phyloP scores from a whole-genome alignment of 2,113 vertebrate species.

The Xiphias gladius region DNA sequence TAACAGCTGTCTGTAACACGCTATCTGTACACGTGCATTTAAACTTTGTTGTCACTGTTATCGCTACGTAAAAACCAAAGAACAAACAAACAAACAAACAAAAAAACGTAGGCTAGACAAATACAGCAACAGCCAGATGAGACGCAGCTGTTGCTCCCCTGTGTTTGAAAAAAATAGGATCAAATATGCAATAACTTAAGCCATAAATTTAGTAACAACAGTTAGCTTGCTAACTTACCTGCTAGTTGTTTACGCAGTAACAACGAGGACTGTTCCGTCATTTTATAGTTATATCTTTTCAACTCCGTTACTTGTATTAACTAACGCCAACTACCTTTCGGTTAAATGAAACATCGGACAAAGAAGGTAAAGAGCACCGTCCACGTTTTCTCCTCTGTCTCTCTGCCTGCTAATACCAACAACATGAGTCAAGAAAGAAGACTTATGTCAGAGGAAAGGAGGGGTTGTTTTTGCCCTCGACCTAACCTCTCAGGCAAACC shows the following conservation, averaged over 20 bases:
- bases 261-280: constrained; percentile 84
- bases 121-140: neutral
- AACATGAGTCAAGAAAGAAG: constrained; percentile 30
- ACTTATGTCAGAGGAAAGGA: rapidly evolving
- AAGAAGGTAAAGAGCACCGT: constrained; percentile 3
- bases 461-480: neutral
- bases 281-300: constrained; percentile 41
- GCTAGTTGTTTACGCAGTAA: constrained; percentile 86
- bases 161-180: neutral
- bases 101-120: too few relatives aligned
- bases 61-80: neutral
- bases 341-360: neutral
- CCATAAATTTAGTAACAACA: neutral
- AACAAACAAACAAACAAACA: too few relatives aligned
- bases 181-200: neutral
- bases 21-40: constrained; percentile 15
- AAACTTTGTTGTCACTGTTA: neutral
- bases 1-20: constrained; percentile 39
- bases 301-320: neutral
- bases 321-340: neutral
- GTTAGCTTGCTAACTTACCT: constrained; percentile 74
- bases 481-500: neutral
- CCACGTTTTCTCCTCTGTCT: constrained; percentile 53
- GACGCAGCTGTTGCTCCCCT: neutral
- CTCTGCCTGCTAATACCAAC: constrained; percentile 13